These are phyloP conservation scores for Coptodon rendalli DNA, from an alignment of 2,113 vertebrate species.

Conservation along the genomic window DNA sequence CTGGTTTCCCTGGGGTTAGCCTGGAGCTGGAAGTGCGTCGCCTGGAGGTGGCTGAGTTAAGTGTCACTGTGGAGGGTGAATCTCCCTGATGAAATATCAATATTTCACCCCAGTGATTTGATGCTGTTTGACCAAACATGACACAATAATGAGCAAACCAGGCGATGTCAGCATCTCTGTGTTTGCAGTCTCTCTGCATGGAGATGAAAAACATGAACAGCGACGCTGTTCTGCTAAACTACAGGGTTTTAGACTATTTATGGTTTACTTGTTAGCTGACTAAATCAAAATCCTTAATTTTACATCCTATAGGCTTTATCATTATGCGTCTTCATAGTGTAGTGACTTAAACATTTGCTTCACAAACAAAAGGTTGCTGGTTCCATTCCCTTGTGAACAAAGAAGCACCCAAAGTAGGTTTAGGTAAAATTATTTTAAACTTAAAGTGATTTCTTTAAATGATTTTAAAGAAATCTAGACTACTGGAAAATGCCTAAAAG, in stretches of 20 bases:
- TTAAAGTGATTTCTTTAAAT: neutral
- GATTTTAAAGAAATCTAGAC: neutral
- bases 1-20: slow-evolving; percentile 14
- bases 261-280: neutral
- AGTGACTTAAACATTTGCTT: neutral
- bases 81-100: slow-evolving; percentile 64
- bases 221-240: neutral
- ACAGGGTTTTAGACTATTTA: neutral
- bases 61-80: slow-evolving; percentile 35
- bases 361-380: neutral
- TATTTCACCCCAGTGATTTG: slow-evolving; percentile 54
- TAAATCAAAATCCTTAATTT: neutral
- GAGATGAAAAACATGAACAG: neutral
- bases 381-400: neutral
- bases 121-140: slow-evolving; percentile 61
- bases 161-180: slow-evolving; percentile 4
- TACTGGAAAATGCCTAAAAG: neutral
- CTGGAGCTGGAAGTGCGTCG: slow-evolving; percentile 25
- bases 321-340: neutral
- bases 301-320: neutral
- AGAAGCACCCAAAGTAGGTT: accelerated
- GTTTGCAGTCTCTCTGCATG: neutral
- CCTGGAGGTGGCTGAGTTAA: slow-evolving; percentile 49
- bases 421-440: neutral
- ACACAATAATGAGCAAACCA: slow-evolving; percentile 51